Evolutionary conservation across 1,140 invertebrate genomes (phyloP).

Genomic region (Zaprionus kolodkinae): DNA sequence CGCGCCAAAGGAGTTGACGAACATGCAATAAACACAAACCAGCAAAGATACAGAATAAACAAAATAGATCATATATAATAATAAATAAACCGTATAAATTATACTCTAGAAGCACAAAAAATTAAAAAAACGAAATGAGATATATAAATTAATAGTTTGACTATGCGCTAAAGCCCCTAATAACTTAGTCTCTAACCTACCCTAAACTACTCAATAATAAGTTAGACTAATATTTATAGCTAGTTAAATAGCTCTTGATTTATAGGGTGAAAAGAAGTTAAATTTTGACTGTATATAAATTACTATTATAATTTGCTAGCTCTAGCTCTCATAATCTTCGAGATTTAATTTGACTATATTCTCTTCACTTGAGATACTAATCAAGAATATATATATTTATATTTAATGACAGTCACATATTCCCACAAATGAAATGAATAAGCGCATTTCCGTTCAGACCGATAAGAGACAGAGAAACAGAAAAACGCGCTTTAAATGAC

Average conservation of each 20-base stretch:
- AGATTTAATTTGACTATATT: too few relatives aligned
- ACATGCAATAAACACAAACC: slow-evolving; percentile 4
- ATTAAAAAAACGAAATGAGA: not conserved
- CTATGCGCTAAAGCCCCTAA: too few relatives aligned
- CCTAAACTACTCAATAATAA: not conserved
- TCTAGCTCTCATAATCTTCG: too few relatives aligned
- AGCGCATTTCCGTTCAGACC: slow-evolving; percentile 1
- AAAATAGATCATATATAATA: not conserved
- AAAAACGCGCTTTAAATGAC: slow-evolving; percentile 48
- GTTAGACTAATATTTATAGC: not conserved
- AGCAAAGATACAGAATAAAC: not conserved
- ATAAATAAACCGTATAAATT: not conserved
- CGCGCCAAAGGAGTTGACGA: slow-evolving; percentile 22
- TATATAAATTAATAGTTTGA: not conserved
- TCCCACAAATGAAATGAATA: not conserved
- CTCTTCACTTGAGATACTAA: too few relatives aligned
- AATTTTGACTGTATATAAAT: too few relatives aligned
- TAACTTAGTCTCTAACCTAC: too few relatives aligned
- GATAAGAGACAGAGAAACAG: slow-evolving; percentile 22
- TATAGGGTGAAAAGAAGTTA: too few relatives aligned
- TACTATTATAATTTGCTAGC: too few relatives aligned
- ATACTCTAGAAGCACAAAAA: not conserved
- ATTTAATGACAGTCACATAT: too few relatives aligned
- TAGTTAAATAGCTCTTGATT: too few relatives aligned
- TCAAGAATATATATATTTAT: too few relatives aligned